A percentile compares a stretch with the other conserved stretches of the same genome.
phyloP scores from a whole-genome alignment of 2,888 invertebrate genomes.

The Toxonevra muliebris region DNA sequence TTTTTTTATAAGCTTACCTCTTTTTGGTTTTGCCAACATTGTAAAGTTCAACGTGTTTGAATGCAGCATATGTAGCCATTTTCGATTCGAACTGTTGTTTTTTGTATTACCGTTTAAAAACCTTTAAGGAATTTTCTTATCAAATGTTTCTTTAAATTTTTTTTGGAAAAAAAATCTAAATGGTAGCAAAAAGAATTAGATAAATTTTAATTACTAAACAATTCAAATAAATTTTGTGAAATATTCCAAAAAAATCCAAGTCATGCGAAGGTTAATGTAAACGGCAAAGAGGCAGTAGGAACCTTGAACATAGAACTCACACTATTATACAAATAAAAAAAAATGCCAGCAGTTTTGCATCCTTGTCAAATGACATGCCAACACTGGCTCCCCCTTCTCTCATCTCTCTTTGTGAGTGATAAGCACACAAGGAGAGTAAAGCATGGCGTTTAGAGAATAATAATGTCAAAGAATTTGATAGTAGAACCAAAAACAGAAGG shows the following conservation, averaged over 20 bases:
- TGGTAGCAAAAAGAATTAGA: not conserved
- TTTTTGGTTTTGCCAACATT: conserved; percentile 93
- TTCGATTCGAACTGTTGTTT: conserved; percentile 42
- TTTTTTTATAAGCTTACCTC: conserved; percentile 71
- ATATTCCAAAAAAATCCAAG: not conserved
- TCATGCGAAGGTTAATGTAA: not conserved
- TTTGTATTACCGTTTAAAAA: conserved; percentile 5
- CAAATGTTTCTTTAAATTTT: conserved; percentile 10
- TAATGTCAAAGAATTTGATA: too few species aligned
- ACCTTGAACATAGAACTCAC: not conserved
- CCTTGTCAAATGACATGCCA: too few species aligned
- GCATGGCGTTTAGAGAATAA: too few species aligned
- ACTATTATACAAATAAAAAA: not conserved
- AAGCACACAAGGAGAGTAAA: too few species aligned
- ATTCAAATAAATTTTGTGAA: not conserved
- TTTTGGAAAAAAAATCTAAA: conserved; percentile 3
- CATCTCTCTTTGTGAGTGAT: too few species aligned
- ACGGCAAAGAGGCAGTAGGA: not conserved
- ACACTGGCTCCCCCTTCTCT: too few species aligned
- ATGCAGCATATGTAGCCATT: conserved; percentile 93
- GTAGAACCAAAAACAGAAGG: too few species aligned
- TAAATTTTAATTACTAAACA: not conserved
- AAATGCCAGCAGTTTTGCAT: too few species aligned
- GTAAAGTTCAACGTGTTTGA: conserved; percentile 93
- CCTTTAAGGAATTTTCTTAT: not conserved